phyloP scores from a whole-genome alignment of 2,797 vertebrate genomes.

The Paramormyrops hopkinsi region DNA sequence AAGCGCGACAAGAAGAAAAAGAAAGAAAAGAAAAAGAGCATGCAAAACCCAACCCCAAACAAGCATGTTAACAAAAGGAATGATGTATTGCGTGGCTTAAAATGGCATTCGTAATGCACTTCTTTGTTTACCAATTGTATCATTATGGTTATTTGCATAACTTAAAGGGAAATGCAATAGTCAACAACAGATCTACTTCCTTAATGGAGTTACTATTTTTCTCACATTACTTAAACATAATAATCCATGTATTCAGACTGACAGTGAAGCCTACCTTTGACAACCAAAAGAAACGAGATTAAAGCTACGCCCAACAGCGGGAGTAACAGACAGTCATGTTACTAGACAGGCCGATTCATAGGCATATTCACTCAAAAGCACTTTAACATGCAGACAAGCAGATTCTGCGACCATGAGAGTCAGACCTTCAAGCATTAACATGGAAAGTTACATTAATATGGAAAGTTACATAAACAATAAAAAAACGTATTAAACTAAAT shows the following conservation, averaged over 20 bases:
- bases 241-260: not conserved
- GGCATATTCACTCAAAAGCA: not conserved
- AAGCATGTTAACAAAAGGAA: not conserved
- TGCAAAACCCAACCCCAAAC: not conserved
- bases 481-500: not conserved
- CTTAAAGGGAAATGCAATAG: not conserved
- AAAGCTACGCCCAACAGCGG: not conserved
- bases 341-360: not conserved
- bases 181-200: not conserved
- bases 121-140: not conserved
- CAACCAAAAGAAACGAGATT: not conserved
- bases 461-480: not conserved
- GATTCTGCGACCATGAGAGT: not conserved
- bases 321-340: not conserved
- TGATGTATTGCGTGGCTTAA: not conserved
- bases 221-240: not conserved
- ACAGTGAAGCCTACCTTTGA: not conserved
- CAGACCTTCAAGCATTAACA: not conserved
- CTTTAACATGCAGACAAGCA: not conserved
- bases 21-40: not conserved
- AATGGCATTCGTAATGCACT: not conserved
- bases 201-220: not conserved
- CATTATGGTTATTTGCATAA: not conserved
- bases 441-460: not conserved
- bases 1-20: not conserved